Conservation (phyloP, 2,888 invertebrate species). For the Amphipyra tragopoginis region DNA sequence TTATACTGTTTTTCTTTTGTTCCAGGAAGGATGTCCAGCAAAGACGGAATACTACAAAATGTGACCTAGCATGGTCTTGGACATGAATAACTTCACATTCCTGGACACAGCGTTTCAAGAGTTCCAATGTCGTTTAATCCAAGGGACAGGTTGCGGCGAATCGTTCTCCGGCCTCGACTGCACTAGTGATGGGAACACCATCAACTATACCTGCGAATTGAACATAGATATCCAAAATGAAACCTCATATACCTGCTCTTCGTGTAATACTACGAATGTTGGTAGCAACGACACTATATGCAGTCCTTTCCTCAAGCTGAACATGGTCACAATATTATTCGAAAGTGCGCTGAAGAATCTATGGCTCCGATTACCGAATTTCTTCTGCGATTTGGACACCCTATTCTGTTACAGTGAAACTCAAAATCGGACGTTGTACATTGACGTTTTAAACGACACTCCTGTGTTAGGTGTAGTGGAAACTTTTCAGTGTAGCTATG, state of each 20-base stretch:
- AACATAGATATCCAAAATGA: conserved; percentile 86
- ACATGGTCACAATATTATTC: conserved; percentile 77
- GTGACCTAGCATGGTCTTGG: conserved; percentile 76
- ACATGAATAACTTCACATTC: conserved; percentile 80
- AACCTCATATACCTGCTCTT: conserved; percentile 80
- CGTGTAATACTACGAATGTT: conserved; percentile 74
- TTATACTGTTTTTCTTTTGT: conserved; percentile 43
- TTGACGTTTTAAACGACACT: conserved; percentile 68
- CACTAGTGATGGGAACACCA: conserved; percentile 56
- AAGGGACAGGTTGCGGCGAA: conserved; percentile 72
- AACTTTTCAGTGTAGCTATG: conserved; percentile 81
- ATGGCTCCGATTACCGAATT: conserved; percentile 80
- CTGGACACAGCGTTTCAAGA: conserved; percentile 75
- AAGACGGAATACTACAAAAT: conserved; percentile 62
- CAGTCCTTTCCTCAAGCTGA: conserved; percentile 82
- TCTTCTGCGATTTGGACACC: conserved; percentile 76
- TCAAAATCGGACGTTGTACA: conserved; percentile 79
- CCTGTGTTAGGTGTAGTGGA: conserved; percentile 66
- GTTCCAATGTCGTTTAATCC: conserved; percentile 75
- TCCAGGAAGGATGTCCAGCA: conserved; percentile 63
- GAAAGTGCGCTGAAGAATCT: conserved; percentile 82
- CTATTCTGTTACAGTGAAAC: conserved; percentile 76
- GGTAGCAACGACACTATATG: conserved; percentile 78
- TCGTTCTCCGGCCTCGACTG: conserved; percentile 75
- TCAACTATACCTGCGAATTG: conserved; percentile 76